Conservation (phyloP, 2,113 vertebrate species). For the Astatotilapia flaviijosephi region DNA sequence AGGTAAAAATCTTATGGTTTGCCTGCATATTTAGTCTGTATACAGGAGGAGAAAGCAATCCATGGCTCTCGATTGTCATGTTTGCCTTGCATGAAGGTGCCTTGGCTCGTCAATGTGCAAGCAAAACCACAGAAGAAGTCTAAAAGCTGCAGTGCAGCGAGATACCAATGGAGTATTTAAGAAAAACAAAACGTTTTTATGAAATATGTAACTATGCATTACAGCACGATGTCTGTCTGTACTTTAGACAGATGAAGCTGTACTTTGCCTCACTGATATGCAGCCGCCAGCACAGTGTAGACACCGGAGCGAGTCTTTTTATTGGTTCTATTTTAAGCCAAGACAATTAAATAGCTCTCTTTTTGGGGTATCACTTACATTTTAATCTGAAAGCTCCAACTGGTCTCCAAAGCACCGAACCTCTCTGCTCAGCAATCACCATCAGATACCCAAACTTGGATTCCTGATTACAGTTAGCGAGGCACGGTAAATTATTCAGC, state of each 20-base stretch:
- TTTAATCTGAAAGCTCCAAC: neutral
- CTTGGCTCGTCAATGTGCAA: neutral
- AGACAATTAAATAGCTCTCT: neutral
- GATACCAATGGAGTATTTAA: neutral
- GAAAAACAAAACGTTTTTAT: neutral
- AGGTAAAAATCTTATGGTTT: neutral
- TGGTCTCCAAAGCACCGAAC: neutral
- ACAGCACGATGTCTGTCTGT: neutral
- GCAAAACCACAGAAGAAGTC: neutral
- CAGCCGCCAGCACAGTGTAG: neutral
- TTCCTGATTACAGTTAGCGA: slow-evolving; percentile 28
- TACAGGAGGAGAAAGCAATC: neutral
- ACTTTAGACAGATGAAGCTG: neutral
- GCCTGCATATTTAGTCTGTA: neutral
- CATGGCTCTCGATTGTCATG: neutral
- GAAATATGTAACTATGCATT: neutral
- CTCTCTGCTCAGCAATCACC: neutral
- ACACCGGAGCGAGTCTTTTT: neutral
- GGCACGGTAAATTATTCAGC: slow-evolving; percentile 32
- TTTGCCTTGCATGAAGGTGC: neutral
- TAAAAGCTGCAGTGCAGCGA: neutral
- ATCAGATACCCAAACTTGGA: slow-evolving; percentile 21
- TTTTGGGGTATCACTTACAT: neutral
- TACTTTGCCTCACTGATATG: neutral
- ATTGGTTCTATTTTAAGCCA: neutral